Evolutionary conservation across 2,888 invertebrate genomes (phyloP), one percentile per base, ranked within the genome.

Genomic region (Drosophila picticornis): DNA sequence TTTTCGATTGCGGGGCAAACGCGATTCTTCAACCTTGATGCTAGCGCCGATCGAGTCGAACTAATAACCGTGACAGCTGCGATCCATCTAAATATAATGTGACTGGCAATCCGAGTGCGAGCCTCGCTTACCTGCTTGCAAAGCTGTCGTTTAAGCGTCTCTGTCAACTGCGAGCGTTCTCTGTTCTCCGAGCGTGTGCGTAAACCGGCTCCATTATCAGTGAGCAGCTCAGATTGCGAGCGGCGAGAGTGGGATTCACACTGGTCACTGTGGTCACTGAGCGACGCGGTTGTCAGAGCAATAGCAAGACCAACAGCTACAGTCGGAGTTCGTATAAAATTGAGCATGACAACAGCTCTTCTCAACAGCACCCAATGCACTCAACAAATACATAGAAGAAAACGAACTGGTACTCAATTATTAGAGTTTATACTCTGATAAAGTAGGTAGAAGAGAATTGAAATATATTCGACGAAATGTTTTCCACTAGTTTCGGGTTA

Each of bases 1-100:
- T 32, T 58, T 38, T 55, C 19, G 52, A 59, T 56, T 57, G 13
- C 22, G 5, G 61, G 58, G 32, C 55, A 51, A 36, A 59, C 22
- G 29, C 36, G 5, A 19, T 10, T 19, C 32, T 2, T 10, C 22
- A 13, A 53, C 56, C 50, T 63, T 57, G 19, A 32, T 38, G 25
- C 46, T 34, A 46, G 46, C 59, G 52, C 57, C 52, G 40, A 46
- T 60, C 58, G 27, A 68, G 40, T 38, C 32, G 36, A 69, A 85
- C 83, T 85, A 83, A 76, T 55, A 43, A n/a, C n/a, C 22, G 60
- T 19, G 51, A 29, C 66, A 53, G 50, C 70, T 67, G 61, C 7
- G 67, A 19, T 58, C 22, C 51, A 29, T 31, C 29, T 79, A 72
- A 87, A 81, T 84, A 65, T 66, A 75, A 13, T 7, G 13, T 25